Percentiles rank a stretch among this genome's conserved stretches.
Conservation (phyloP, 2,113 vertebrate genomes). For the Chelonoidis abingdonii region DNA sequence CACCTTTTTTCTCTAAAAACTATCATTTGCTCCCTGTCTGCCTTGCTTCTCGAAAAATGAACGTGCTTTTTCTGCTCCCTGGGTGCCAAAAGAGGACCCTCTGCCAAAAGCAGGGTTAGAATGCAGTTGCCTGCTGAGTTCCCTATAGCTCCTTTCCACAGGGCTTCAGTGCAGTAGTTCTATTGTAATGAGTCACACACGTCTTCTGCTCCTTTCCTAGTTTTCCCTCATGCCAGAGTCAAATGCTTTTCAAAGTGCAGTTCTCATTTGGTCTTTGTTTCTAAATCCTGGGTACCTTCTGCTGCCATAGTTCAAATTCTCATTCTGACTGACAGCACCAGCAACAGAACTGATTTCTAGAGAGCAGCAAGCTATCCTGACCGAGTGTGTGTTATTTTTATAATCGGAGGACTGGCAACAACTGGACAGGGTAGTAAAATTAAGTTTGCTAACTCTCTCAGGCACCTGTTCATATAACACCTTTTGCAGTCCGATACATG, state of each 20-base stretch:
- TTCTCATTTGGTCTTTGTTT: slow-evolving; percentile 50
- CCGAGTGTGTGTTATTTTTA: slow-evolving; percentile 59
- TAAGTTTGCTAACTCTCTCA: neutral
- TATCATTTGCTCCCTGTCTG: neutral
- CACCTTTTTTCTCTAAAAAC: neutral
- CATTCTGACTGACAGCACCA: slow-evolving; percentile 64
- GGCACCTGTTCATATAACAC: rapidly evolving
- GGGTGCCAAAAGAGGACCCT: neutral
- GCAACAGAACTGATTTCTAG: slow-evolving; percentile 40
- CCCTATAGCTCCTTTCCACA: neutral
- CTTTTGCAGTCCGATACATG: neutral
- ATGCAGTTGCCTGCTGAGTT: neutral
- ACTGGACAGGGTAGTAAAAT: slow-evolving; percentile 30
- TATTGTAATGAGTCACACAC: neutral
- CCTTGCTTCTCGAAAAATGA: neutral
- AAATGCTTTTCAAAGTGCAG: slow-evolving; percentile 37
- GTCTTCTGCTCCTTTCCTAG: neutral
- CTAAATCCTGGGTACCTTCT: slow-evolving; percentile 27
- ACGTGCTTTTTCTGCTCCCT: neutral
- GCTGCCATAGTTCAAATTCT: slow-evolving; percentile 49
- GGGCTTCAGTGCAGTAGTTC: neutral
- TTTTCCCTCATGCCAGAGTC: neutral
- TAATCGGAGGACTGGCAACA: slow-evolving; percentile 17
- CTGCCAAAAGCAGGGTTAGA: neutral
- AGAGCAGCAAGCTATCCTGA: neutral